Conservation (phyloP, 1,140 invertebrate genomes). For the Babylonia areolata region DNA sequence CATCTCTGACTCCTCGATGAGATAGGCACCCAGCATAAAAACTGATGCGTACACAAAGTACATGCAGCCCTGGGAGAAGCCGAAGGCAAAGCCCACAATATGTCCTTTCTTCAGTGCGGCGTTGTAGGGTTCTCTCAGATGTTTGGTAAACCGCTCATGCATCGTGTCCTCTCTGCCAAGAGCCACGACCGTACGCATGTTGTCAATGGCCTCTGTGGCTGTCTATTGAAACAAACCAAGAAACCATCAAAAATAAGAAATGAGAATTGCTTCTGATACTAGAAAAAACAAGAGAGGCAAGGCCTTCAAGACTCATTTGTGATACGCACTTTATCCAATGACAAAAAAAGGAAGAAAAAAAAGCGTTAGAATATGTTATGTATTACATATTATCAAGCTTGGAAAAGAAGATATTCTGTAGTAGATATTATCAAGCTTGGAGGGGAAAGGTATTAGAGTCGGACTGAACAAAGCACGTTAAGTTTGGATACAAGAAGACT, state of each 20-base stretch:
- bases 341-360: no score
- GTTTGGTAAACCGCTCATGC: conserved; percentile 58
- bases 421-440: no score
- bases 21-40: conserved; percentile 87
- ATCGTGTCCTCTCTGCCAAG: conserved; percentile 77
- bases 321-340: no score
- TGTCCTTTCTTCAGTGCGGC: conserved; percentile 80
- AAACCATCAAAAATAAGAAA: neutral
- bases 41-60: conserved; percentile 88
- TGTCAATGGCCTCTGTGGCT: conserved; percentile 78
- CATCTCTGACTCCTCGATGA: conserved; percentile 82
- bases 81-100: conserved; percentile 83
- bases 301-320: no score
- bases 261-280: no score
- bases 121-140: conserved; percentile 58
- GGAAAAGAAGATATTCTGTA: no score
- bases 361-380: no score
- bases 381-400: no score
- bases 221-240: conserved; percentile 54
- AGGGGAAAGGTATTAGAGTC: no score
- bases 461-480: no score
- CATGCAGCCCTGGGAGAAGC: conserved; percentile 85
- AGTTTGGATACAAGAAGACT: no score
- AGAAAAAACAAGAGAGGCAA: no score
- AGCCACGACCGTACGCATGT: conserved; percentile 79